Evolutionary conservation across 1,140 invertebrate species (phyloP), one percentile per base, ranked within the genome.

Genomic region (Drosophila funebris): DNA sequence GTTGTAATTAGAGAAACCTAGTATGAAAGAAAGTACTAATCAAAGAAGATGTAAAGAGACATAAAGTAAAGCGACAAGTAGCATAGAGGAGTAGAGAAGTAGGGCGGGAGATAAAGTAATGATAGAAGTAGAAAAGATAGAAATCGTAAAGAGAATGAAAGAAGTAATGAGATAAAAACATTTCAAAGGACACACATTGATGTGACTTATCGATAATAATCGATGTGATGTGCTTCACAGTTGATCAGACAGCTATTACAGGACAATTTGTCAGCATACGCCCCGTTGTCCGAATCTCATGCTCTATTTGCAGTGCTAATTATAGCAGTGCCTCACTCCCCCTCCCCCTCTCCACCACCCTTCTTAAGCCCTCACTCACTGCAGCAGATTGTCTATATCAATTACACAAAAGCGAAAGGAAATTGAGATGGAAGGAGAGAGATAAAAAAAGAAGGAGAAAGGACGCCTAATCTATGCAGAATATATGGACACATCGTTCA

Each of bases 331-430:
- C 37, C 24, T 1, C 22, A 29, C 24, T 8, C 13, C 20, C n/a
- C 13, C 20, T 48, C 8, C 43, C 4, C 41, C 18, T 3, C 4
- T 2, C 13, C 29, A 22, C 52, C 6, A 8, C 27, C 27, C 9
- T 27, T 36, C 4, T 13, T 41, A 1, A 36, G 3, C 4, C 33
- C 4, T 0, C 11, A 36, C n/a, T 7, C 16, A 11, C n/a, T 46
- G 9, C 43, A 20, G 13, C 41, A 58, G 44, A 69, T 46, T 70
- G 77, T 83, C 75, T 61, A 68, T 78, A 84, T 76, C 80, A 84
- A 83, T 78, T 83, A 78, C 74, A 61, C 13, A 11, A 5, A 18
- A 11, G 8, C 11, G 4, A 14, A n/a, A 16, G 4, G n/a, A 13
- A 13, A 4, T 13, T 36, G 33, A 13, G n/a, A 5, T 36, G 11